Evolutionary conservation across 1,140 invertebrate species (phyloP), one percentile per base, ranked within the genome.

Genomic region (Drosophila elegans): DNA sequence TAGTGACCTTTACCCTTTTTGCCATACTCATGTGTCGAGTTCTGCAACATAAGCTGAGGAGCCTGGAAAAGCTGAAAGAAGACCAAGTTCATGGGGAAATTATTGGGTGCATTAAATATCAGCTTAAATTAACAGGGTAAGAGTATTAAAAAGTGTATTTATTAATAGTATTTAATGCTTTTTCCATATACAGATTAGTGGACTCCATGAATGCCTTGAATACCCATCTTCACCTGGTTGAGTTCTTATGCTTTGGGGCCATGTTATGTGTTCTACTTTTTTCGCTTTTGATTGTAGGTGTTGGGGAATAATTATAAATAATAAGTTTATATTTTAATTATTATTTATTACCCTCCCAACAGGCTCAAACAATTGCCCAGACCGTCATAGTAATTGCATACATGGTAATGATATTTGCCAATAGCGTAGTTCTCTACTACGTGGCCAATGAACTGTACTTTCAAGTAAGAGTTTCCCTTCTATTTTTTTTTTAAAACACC

Each of bases 1-100:
- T 91, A 48, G 82, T 91, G n/a, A 83, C 85, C 13, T 91, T 85
- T 55, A 91, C 90, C 0, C 55, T 91, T 6, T 91, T 91, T 48
- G 89, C 67, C 42, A 91, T 91, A 3, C 60, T 91, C 5, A 91
- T 91, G 89, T 88, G 83, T 39, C 55, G 63, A 0, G 84, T 89
- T 11, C 21, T 91, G 52, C 89, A 91, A 12, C 74, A 91, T 21
- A 83, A 86, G 54, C 16, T 91, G 32, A 55, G 57, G 4, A 79
- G 48, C 25, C 27, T 91, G 32, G 54, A 76, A 6, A 52, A 51
- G n/a, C 12, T 81, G 16, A 51, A 48, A 10, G 46, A 27, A 7
- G 12, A 44, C 10, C 63, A 63, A 9, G 85, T 73, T 34, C 53
- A 45, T 4, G 49, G 49, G 13, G 60, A 83, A 51, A 67, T 91